These are phyloP conservation scores for Platichthys flesus DNA, from an alignment of 2,113 vertebrate species.

Conservation along the genomic window DNA sequence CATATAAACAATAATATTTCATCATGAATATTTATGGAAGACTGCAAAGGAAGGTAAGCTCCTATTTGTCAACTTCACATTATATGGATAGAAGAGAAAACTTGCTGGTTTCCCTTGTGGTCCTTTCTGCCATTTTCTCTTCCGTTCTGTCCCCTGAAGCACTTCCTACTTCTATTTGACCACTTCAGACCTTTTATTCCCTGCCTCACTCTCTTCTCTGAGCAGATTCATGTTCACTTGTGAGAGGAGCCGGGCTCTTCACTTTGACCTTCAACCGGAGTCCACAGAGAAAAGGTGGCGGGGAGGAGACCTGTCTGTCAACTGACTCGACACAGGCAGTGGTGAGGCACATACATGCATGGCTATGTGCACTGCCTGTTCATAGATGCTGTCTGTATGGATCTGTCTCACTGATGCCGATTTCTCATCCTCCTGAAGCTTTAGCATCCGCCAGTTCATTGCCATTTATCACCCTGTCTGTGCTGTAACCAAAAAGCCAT, in stretches of 20 bases:
- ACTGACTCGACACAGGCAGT: slow-evolving; percentile 14
- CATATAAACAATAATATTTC: background rate
- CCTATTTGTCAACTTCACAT: slow-evolving; percentile 7
- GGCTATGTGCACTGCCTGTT: background rate
- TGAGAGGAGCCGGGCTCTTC: slow-evolving; percentile 40
- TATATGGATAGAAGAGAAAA: background rate
- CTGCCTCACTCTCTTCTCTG: slow-evolving; percentile 29
- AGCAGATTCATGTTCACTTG: slow-evolving; percentile 24
- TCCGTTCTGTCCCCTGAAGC: background rate
- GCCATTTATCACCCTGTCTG: slow-evolving; percentile 61
- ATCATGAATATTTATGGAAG: background rate
- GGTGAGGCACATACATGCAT: background rate
- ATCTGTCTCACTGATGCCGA: slow-evolving; percentile 1
- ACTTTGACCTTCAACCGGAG: slow-evolving; percentile 59
- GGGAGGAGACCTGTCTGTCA: slow-evolving; percentile 45
- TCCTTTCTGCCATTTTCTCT: background rate
- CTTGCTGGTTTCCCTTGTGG: background rate
- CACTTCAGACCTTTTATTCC: slow-evolving; percentile 27
- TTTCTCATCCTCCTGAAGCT: slow-evolving; percentile 11
- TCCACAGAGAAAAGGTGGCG: slow-evolving; percentile 41
- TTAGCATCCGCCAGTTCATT: slow-evolving; percentile 24
- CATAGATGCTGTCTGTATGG: background rate
- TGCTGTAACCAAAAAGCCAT: slow-evolving; percentile 53
- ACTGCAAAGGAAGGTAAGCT: background rate
- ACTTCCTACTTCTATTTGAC: slow-evolving; percentile 19